Evolutionary conservation across 2,113 vertebrate species (phyloP).

Genomic region (Sarotherodon lohbergeri): DNA sequence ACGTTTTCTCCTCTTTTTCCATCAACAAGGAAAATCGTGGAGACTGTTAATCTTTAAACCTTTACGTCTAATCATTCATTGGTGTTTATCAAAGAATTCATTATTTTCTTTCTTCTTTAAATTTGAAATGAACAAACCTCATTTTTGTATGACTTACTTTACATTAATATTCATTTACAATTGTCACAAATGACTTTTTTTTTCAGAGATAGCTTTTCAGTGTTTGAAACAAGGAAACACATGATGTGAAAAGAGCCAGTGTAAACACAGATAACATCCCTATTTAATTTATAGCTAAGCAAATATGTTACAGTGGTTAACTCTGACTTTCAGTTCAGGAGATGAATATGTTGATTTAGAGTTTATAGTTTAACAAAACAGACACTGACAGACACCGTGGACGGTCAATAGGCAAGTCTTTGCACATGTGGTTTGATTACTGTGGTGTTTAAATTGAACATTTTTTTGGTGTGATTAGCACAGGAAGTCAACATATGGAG

Average conservation of each 20-base stretch:
- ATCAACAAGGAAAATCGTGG: neutral
- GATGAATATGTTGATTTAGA: neutral
- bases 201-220: neutral
- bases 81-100: neutral
- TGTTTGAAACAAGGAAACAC: neutral
- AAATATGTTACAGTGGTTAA: conserved; percentile 25
- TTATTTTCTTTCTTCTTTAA: neutral
- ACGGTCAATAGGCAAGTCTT: neutral
- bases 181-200: neutral
- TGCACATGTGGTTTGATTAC: conserved; percentile 12
- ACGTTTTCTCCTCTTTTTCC: neutral
- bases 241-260: neutral
- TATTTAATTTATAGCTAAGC: conserved; percentile 3
- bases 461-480: neutral
- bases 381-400: neutral
- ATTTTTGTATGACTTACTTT: neutral
- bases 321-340: neutral
- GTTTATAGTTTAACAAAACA: conserved; percentile 17
- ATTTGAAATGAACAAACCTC: neutral
- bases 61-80: neutral
- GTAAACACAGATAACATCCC: neutral
- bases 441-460: neutral
- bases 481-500: neutral
- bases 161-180: neutral
- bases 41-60: conserved; percentile 17